These are phyloP conservation scores for Ceratotherium simum DNA, from an alignment of 2,113 vertebrate species.

Conservation along the genomic window DNA sequence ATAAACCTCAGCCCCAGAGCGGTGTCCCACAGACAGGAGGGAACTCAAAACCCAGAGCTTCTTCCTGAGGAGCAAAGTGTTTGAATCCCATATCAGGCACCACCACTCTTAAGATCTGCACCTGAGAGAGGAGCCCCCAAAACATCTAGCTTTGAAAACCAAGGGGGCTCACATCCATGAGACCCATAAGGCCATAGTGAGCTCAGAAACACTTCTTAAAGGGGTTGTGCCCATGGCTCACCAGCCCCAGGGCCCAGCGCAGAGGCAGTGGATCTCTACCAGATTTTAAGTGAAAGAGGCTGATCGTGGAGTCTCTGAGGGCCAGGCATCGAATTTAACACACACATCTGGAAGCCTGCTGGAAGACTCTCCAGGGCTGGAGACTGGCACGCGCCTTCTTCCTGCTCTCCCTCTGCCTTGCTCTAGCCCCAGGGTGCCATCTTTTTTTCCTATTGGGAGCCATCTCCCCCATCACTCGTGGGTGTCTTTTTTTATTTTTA, in stretches of 20 bases:
- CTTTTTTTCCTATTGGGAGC: no score
- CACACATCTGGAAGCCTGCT: rapidly evolving
- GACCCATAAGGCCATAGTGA: not conserved
- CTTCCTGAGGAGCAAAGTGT: no score
- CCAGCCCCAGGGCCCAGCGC: rapidly evolving
- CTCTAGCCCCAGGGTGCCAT: not conserved
- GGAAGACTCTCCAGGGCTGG: no score
- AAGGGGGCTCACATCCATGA: no score
- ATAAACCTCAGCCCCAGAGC: not conserved
- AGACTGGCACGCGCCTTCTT: rapidly evolving
- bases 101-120: not conserved
- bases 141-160: not conserved
- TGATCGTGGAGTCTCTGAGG: not conserved
- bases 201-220: not conserved
- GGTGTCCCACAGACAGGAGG: rapidly evolving
- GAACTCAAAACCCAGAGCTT: not conserved
- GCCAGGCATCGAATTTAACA: not conserved
- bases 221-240: not conserved
- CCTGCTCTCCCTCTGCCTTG: rapidly evolving
- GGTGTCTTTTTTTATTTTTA: not conserved
- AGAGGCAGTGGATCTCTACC: no score
- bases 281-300: no score
- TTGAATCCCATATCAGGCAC: not conserved
- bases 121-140: not conserved
- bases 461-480: not conserved